Conservation (phyloP, 1,140 invertebrate genomes). For the Sarcophaga peregrina region DNA sequence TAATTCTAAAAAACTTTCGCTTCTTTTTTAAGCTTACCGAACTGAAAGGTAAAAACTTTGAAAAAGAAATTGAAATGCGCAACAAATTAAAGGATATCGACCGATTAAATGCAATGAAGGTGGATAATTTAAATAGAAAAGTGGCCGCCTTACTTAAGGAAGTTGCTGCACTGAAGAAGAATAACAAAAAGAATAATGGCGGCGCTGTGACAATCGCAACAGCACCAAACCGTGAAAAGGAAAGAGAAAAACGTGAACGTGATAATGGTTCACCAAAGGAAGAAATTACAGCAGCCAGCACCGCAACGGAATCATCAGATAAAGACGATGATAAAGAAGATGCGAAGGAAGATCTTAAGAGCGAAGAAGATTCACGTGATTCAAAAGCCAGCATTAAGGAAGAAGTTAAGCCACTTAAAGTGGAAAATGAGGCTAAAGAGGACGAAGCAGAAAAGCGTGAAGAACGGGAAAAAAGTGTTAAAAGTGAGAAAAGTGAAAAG, state of each 20-base stretch:
- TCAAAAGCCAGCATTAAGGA: constrained; percentile 51
- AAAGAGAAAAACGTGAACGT: constrained; percentile 67
- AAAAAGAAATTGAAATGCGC: constrained; percentile 85
- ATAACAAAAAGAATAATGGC: constrained; percentile 72
- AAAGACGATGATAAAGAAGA: constrained; percentile 47
- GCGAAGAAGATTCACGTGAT: constrained; percentile 28
- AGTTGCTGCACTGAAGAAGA: constrained; percentile 85
- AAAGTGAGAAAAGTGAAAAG: constrained; percentile 33
- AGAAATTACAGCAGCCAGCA: constrained; percentile 47
- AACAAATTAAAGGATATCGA: constrained; percentile 85
- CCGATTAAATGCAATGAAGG: constrained; percentile 84
- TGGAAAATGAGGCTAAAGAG: constrained; percentile 53
- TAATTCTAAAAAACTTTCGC: background rate
- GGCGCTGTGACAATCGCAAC: constrained; percentile 66
- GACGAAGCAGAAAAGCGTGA: constrained; percentile 46
- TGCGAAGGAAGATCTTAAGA: constrained; percentile 43
- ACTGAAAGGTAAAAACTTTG: constrained; percentile 91
- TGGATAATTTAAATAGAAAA: constrained; percentile 81
- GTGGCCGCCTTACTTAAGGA: constrained; percentile 84
- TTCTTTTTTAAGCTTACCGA: constrained; percentile 82
- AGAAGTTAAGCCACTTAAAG: constrained; percentile 51
- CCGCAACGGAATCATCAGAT: constrained; percentile 47
- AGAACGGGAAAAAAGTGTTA: constrained; percentile 31
- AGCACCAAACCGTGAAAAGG: constrained; percentile 78
- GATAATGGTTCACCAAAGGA: constrained; percentile 63